These are phyloP conservation scores for Platichthys stellatus DNA, from an alignment of 2,113 vertebrate genomes.

Conservation along the genomic window DNA sequence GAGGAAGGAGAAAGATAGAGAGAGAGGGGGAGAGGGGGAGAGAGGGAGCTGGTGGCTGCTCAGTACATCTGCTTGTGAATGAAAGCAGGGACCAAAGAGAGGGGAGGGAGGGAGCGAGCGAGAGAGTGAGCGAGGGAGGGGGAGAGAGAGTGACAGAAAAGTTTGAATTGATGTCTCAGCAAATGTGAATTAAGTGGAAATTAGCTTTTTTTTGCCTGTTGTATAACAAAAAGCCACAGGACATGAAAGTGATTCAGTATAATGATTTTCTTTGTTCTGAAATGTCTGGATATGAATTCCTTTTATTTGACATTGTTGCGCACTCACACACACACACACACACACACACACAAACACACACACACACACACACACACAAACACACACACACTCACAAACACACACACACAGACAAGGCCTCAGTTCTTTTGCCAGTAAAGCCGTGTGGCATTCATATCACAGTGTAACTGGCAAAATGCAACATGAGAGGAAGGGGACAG, in stretches of 20 bases:
- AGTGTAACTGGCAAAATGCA: constrained; percentile 20
- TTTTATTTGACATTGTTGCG: constrained; percentile 41
- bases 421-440: constrained; percentile 54
- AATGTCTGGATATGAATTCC: constrained; percentile 27
- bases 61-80: constrained; percentile 67
- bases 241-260: constrained; percentile 46
- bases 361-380: constrained; percentile 4
- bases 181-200: constrained; percentile 66
- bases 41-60: constrained; percentile 39
- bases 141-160: constrained; percentile 7
- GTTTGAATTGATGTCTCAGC: constrained; percentile 14
- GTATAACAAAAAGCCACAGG: constrained; percentile 50
- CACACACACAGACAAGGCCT: constrained; percentile 22
- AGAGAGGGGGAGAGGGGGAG: constrained; percentile 1
- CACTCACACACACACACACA: constrained; percentile 2
- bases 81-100: constrained; percentile 49
- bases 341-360: constrained; percentile 8
- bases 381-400: constrained; percentile 10
- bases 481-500: neutral
- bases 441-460: constrained; percentile 49
- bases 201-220: constrained; percentile 44
- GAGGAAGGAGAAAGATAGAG: constrained; percentile 22
- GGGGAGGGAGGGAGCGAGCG: neutral
- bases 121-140: constrained; percentile 4
- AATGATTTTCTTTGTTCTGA: constrained; percentile 44